These are phyloP conservation scores for Drosophila anomalipes DNA, from an alignment of 2,888 invertebrate genomes.

Conservation along the genomic window DNA sequence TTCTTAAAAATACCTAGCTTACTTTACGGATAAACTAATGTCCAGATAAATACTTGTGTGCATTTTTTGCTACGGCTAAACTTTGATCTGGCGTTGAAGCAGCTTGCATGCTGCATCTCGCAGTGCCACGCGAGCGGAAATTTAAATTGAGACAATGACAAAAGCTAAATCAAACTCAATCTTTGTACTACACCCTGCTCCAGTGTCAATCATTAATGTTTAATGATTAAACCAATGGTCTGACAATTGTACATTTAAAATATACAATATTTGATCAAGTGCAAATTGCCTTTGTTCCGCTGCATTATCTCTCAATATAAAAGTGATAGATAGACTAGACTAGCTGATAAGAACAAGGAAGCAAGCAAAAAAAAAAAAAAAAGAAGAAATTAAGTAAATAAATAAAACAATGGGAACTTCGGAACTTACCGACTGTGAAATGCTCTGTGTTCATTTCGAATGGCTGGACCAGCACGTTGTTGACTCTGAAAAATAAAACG, in stretches of 20 bases:
- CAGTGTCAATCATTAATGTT: not conserved
- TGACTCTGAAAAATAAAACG: not conserved
- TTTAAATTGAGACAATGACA: constrained; percentile 30
- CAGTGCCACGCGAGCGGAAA: constrained; percentile 63
- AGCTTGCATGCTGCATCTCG: constrained; percentile 11
- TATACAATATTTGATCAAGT: constrained; percentile 57
- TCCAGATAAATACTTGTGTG: constrained; percentile 10
- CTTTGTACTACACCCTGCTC: constrained; percentile 5
- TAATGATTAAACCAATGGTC: constrained; percentile 13
- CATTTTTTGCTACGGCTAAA: constrained; percentile 21
- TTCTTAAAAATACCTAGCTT: constrained; percentile 3
- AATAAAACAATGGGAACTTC: not conserved
- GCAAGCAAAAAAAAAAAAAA: not conserved
- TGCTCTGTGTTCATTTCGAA: constrained; percentile 1
- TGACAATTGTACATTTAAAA: constrained; percentile 19
- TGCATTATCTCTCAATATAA: constrained; percentile 62
- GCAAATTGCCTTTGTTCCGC: constrained; percentile 62
- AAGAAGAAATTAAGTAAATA: not conserved
- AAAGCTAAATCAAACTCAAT: constrained; percentile 1
- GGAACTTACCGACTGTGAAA: not conserved
- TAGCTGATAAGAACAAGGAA: constrained; percentile 53
- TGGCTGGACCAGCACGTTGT: not conserved
- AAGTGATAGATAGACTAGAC: constrained; percentile 26
- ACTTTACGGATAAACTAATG: constrained; percentile 18
- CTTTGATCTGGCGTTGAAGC: constrained; percentile 35